These are phyloP conservation scores for Adelognathus sp. DNA, from an alignment of 2,888 invertebrate genomes.

Conservation along the genomic window DNA sequence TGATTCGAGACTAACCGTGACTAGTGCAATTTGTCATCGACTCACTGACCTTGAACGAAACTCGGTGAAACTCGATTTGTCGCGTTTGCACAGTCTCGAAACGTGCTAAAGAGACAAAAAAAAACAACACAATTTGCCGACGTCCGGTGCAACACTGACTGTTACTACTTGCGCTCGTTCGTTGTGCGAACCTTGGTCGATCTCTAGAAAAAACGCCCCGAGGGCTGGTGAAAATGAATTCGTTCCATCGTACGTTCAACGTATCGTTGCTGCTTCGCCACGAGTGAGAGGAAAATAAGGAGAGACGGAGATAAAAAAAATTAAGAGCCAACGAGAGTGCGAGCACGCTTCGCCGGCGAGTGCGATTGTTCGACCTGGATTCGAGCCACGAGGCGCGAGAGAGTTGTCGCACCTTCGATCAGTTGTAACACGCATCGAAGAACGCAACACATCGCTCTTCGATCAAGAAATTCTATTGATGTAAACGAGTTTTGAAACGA, in stretches of 20 bases:
- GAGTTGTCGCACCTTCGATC: slow-evolving; percentile 39
- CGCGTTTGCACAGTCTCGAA: neutral
- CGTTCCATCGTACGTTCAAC: slow-evolving; percentile 25
- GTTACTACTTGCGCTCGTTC: slow-evolving; percentile 33
- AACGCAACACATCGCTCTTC: slow-evolving; percentile 16
- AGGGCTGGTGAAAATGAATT: slow-evolving; percentile 44
- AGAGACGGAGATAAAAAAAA: neutral
- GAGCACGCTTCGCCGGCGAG: slow-evolving; percentile 8
- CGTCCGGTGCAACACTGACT: slow-evolving; percentile 33
- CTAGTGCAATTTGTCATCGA: no score
- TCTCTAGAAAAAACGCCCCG: slow-evolving; percentile 35
- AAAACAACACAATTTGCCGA: neutral
- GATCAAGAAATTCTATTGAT: slow-evolving; percentile 45
- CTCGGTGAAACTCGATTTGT: slow-evolving; percentile 24
- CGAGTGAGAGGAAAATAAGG: neutral
- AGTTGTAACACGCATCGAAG: slow-evolving; percentile 28
- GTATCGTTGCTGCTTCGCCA: neutral
- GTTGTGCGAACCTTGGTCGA: slow-evolving; percentile 34
- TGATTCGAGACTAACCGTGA: no score
- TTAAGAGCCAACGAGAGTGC: slow-evolving; percentile 22
- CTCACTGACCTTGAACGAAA: slow-evolving; percentile 51
- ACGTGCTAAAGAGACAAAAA: neutral
- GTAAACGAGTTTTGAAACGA: neutral
- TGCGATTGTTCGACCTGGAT: slow-evolving; percentile 57
- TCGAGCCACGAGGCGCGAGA: slow-evolving; percentile 53